Percentiles rank a stretch among this genome's conserved stretches.
These are phyloP conservation scores for Drosophila nikananu DNA, from an alignment of 1,140 invertebrate species.

Conservation along the genomic window DNA sequence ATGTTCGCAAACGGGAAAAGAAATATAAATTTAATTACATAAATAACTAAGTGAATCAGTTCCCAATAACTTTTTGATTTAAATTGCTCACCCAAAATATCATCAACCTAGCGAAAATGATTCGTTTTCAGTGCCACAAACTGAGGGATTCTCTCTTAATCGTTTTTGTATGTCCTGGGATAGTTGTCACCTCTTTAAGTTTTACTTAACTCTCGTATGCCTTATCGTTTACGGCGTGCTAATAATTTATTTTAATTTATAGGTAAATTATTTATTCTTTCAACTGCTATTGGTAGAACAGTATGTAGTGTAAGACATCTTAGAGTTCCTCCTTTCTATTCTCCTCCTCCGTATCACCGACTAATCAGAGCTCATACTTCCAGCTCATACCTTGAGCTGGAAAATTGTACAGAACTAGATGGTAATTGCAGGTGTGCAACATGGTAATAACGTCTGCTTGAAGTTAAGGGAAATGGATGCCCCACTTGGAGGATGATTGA, in stretches of 20 bases:
- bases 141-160: too few relatives aligned
- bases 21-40: too few relatives aligned
- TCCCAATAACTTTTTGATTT: too few relatives aligned
- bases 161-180: too few relatives aligned
- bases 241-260: neutral
- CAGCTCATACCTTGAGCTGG: constrained; percentile 6
- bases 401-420: constrained; percentile 44
- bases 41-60: too few relatives aligned
- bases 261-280: neutral
- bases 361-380: constrained; percentile 33
- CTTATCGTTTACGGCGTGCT: too few relatives aligned
- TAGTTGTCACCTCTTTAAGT: too few relatives aligned
- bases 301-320: neutral
- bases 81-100: too few relatives aligned
- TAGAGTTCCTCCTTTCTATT: neutral
- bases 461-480: constrained; percentile 27
- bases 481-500: constrained; percentile 47
- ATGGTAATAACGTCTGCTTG: constrained; percentile 42
- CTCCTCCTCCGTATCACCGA: neutral
- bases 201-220: too few relatives aligned
- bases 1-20: too few relatives aligned
- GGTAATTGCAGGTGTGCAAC: constrained; percentile 54
- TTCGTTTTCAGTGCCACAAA: too few relatives aligned
- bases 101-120: too few relatives aligned
- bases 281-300: neutral